phyloP scores from a whole-genome alignment of 1,140 invertebrate species.

The Bathynomus jamesi region DNA sequence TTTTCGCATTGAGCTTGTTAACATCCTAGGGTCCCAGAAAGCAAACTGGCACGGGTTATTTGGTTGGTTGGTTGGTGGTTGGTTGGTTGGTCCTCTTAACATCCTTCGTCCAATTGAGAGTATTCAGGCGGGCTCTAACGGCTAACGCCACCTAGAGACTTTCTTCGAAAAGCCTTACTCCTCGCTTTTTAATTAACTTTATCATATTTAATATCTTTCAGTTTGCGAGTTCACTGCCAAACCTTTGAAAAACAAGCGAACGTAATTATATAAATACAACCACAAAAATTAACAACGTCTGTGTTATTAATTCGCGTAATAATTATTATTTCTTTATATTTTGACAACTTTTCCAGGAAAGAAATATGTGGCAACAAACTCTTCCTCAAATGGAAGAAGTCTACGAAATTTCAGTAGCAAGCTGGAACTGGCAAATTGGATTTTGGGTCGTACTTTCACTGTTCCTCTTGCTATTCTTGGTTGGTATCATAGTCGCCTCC shows the following conservation, averaged over 20 bases:
- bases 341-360: not conserved
- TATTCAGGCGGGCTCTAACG: no score
- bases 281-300: not conserved
- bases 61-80: no score
- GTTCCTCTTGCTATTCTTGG: not conserved
- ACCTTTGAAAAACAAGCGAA: not conserved
- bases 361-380: conserved; percentile 14
- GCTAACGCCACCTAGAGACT: no score
- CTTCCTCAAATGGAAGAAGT: not conserved
- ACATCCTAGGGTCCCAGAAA: no score
- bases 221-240: not conserved
- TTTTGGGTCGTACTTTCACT: not conserved
- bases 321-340: not conserved
- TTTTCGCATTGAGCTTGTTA: no score
- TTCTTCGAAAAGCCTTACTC: not conserved
- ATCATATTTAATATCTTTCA: not conserved
- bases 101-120: no score
- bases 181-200: not conserved
- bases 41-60: no score
- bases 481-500: no score
- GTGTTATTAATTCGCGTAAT: not conserved
- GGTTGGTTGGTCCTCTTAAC: no score
- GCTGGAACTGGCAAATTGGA: not conserved
- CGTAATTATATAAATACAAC: not conserved
- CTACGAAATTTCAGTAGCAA: not conserved